phyloP scores from a whole-genome alignment of 2,797 vertebrate species.

The Megaceryle alcyon region DNA sequence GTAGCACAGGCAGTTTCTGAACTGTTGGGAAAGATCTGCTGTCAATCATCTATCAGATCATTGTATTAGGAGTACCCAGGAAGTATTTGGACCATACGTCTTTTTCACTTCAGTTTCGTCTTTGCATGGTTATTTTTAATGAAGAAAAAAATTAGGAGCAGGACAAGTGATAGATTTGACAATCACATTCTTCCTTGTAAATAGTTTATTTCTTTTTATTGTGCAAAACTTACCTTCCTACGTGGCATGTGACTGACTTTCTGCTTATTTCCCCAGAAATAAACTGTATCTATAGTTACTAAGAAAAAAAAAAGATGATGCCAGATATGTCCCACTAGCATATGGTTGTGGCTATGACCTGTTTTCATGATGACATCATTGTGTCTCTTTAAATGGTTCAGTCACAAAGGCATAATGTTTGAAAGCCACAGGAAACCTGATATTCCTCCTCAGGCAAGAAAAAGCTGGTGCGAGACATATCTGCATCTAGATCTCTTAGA shows the following conservation, averaged over 20 bases:
- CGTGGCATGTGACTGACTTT: not conserved
- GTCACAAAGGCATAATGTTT: not conserved
- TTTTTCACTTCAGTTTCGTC: not conserved
- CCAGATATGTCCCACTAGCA: not conserved
- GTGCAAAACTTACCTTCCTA: not conserved
- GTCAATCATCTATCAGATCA: not conserved
- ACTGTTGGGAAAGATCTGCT: not conserved
- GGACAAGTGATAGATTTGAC: not conserved
- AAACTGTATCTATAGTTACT: constrained; percentile 24
- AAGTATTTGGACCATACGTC: not conserved
- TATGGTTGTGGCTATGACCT: constrained; percentile 38
- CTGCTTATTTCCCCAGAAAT: not conserved
- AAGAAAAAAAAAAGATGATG: not conserved
- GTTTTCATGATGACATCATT: constrained; percentile 53
- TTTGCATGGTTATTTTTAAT: not conserved
- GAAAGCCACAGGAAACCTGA: constrained; percentile 5
- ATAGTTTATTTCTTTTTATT: not conserved
- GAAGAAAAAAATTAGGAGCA: not conserved
- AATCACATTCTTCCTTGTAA: not conserved
- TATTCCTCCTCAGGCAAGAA: constrained; percentile 8
- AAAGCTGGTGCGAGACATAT: not conserved
- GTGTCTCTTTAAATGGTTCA: constrained; percentile 35
- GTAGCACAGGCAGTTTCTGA: not conserved
- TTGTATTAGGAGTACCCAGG: not conserved
- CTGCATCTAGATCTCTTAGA: not conserved